Conservation (phyloP, 2,888 invertebrate genomes). For the Amiota communis region DNA sequence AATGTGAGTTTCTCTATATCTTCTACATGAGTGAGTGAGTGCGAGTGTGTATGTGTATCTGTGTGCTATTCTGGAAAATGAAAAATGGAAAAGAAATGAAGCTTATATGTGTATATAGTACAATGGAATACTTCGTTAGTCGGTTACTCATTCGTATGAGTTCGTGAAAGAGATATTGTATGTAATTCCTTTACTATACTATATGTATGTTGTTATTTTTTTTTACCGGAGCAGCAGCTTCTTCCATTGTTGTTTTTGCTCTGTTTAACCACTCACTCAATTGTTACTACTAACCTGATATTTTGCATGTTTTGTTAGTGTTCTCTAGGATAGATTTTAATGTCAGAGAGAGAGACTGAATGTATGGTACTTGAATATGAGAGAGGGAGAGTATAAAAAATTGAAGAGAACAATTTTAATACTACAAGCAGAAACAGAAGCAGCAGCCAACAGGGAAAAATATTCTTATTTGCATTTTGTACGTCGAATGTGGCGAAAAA, state of each 20-base stretch:
- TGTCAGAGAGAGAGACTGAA: no score
- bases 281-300: conserved; percentile 28
- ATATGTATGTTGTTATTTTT: conserved; percentile 31
- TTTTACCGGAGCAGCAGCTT: conserved; percentile 46
- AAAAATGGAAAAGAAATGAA: conserved; percentile 62
- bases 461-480: conserved; percentile 64
- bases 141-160: conserved; percentile 7
- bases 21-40: no score
- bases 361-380: not conserved
- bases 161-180: conserved; percentile 1
- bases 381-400: conserved; percentile 14
- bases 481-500: conserved; percentile 63
- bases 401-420: not conserved
- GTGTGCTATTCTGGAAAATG: conserved; percentile 56
- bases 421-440: conserved; percentile 1
- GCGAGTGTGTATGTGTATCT: not conserved
- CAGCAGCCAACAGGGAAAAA: conserved; percentile 51
- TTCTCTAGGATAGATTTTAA: not conserved
- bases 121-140: conserved; percentile 56
- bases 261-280: conserved; percentile 15
- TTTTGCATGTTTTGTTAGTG: conserved; percentile 9
- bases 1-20: no score
- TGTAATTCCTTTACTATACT: conserved; percentile 20
- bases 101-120: conserved; percentile 51
- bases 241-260: conserved; percentile 37